phyloP scores from a whole-genome alignment of 1,140 invertebrate genomes.

The Mesaphorura yosii region DNA sequence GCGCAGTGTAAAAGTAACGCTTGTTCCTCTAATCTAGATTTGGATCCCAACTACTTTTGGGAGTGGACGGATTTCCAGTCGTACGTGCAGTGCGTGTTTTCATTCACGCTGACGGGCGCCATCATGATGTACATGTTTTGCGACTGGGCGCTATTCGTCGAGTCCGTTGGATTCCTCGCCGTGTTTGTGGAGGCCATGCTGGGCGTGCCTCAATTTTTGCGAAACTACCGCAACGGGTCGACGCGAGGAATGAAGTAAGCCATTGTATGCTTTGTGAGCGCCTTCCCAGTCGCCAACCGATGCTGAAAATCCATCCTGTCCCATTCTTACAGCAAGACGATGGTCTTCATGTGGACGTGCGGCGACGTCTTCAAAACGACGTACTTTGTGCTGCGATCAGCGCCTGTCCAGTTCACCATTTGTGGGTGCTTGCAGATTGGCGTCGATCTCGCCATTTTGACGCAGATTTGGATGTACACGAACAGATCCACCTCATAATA shows the following conservation, averaged over 20 bases:
- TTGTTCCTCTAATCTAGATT: conserved; percentile 51
- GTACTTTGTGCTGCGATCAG: conserved; percentile 81
- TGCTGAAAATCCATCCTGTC: conserved; percentile 3
- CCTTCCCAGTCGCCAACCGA: too few relatives aligned
- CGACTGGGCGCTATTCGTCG: conserved; percentile 67
- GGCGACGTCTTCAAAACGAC: conserved; percentile 94
- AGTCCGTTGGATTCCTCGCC: conserved; percentile 81
- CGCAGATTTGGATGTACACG: conserved; percentile 67
- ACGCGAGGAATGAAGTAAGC: conserved; percentile 91
- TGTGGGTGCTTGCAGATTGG: conserved; percentile 86
- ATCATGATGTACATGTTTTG: conserved; percentile 78
- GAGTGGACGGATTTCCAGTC: conserved; percentile 97
- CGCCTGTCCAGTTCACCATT: conserved; percentile 89
- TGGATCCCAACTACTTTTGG: conserved; percentile 89
- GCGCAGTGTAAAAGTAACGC: not conserved
- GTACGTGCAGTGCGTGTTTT: conserved; percentile 82
- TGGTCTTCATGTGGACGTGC: conserved; percentile 76
- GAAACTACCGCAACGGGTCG: conserved; percentile 78
- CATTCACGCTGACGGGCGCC: conserved; percentile 70
- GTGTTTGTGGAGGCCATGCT: conserved; percentile 94
- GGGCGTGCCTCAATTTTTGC: conserved; percentile 76
- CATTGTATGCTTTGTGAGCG: conserved; percentile 1
- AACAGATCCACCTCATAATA: too few relatives aligned
- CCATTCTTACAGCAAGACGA: conserved; percentile 38
- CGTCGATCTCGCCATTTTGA: conserved; percentile 69